Evolutionary conservation across 2,113 vertebrate genomes (phyloP).

Genomic region (Sylvietta virens): DNA sequence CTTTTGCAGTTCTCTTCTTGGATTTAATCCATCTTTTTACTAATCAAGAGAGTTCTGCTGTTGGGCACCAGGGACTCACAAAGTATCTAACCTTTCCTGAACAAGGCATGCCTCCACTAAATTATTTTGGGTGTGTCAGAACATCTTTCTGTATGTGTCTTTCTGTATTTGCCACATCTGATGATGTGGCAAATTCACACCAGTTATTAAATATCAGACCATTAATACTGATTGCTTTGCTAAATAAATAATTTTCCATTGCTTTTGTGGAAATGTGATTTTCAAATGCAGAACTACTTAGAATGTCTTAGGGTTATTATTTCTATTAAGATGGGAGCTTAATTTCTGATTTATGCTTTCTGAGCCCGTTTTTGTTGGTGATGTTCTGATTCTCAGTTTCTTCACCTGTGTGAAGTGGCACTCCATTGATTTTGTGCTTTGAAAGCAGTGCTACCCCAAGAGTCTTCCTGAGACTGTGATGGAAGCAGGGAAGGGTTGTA

Average conservation of each 20-base stretch:
- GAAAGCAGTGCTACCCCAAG: rapidly evolving
- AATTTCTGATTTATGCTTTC: background rate
- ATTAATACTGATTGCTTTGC: background rate
- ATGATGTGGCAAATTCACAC: background rate
- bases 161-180: no score
- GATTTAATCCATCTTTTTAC: background rate
- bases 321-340: background rate
- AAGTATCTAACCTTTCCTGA: background rate
- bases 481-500: background rate
- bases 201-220: background rate
- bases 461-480: background rate
- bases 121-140: background rate
- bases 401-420: background rate
- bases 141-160: background rate
- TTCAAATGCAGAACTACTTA: background rate
- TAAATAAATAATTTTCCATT: background rate
- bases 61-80: background rate
- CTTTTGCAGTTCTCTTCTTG: background rate
- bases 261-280: background rate
- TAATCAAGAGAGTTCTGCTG: background rate
- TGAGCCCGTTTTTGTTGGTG: background rate
- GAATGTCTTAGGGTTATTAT: background rate
- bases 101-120: background rate
- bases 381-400: background rate
- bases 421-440: background rate